These are phyloP conservation scores for Epiblema foenella DNA, from an alignment of 2,888 invertebrate species.

Conservation along the genomic window DNA sequence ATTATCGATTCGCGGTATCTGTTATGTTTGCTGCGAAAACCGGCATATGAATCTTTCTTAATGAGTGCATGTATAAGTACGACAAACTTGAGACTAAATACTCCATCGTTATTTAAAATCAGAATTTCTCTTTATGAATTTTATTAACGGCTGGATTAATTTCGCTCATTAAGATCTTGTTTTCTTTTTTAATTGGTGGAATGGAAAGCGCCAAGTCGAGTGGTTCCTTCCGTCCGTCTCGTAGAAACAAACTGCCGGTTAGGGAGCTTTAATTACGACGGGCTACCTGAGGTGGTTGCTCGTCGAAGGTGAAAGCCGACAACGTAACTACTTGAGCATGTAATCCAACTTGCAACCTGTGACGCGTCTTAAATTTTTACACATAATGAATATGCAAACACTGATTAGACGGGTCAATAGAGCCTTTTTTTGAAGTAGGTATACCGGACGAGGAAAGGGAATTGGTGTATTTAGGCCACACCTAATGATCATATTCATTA, in stretches of 20 bases:
- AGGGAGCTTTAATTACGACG: constrained; percentile 57
- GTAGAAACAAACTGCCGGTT: constrained; percentile 51
- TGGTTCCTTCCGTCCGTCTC: constrained; percentile 53
- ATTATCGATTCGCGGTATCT: constrained; percentile 58
- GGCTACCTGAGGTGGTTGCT: constrained; percentile 49
- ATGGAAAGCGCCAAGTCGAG: constrained; percentile 52
- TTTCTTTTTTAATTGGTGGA: constrained; percentile 52
- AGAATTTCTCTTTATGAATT: constrained; percentile 44
- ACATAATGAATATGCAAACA: constrained; percentile 1
- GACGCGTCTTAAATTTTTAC: constrained; percentile 23
- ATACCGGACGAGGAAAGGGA: constrained; percentile 4
- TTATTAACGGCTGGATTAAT: constrained; percentile 49
- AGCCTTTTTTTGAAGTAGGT: neutral
- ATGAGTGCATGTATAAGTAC: constrained; percentile 54
- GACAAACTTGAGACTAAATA: constrained; percentile 5
- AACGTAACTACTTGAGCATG: constrained; percentile 58
- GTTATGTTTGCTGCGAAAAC: constrained; percentile 57
- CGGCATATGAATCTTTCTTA: constrained; percentile 53
- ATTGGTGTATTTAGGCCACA: neutral
- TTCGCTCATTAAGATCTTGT: constrained; percentile 47
- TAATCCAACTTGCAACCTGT: constrained; percentile 54
- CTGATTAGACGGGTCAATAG: neutral
- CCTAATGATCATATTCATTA: neutral
- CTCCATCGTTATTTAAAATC: constrained; percentile 37
- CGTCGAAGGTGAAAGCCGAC: constrained; percentile 68